phyloP scores from a whole-genome alignment of 2,113 vertebrate genomes.

The Petaurus breviceps region DNA sequence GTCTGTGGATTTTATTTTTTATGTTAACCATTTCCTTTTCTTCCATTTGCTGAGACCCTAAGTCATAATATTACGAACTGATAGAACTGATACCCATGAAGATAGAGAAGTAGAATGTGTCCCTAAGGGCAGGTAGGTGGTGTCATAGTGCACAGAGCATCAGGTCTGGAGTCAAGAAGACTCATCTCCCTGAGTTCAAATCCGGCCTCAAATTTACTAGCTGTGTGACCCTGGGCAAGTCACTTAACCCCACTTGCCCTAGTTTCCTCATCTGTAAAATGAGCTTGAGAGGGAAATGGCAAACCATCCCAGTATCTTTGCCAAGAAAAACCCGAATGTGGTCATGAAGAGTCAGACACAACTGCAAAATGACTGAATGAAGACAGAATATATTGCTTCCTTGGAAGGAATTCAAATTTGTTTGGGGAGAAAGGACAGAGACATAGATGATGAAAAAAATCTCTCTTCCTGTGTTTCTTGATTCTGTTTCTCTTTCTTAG shows the following conservation, averaged over 20 bases:
- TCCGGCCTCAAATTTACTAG: background rate
- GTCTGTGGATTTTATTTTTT: background rate
- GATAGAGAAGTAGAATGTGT: background rate
- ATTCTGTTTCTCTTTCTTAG: background rate
- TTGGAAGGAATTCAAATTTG: background rate
- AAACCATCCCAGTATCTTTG: background rate
- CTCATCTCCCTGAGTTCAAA: background rate
- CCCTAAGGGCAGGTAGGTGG: background rate
- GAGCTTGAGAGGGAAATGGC: background rate
- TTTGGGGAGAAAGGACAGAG: background rate
- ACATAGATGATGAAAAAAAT: background rate
- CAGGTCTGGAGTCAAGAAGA: background rate
- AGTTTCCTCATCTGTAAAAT: background rate
- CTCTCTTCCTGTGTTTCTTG: background rate
- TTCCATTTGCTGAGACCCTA: background rate
- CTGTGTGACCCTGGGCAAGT: background rate
- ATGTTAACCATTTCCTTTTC: background rate
- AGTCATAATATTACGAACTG: background rate
- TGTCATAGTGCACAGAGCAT: too few species aligned
- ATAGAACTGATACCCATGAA: background rate
- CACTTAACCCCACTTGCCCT: background rate
- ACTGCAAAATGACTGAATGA: background rate
- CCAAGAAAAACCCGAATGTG: background rate
- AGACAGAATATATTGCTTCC: background rate
- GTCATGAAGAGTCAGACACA: background rate